Conservation (phyloP, 2,888 invertebrate species). For the Lapara coniferarum region DNA sequence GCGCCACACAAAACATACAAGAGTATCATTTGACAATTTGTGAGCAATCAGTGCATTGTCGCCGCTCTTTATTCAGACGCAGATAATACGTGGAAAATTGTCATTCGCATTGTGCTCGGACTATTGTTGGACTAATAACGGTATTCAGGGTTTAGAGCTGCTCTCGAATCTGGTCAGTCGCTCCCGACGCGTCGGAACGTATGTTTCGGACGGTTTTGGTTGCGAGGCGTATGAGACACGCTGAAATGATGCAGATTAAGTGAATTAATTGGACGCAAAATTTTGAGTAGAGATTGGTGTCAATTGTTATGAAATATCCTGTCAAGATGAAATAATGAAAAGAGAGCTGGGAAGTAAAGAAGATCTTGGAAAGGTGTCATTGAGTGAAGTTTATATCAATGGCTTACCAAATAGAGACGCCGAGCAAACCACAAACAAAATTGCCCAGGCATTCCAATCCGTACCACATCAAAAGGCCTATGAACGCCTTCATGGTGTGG, state of each 20-base stretch:
- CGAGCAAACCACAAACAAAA: slow-evolving; percentile 58
- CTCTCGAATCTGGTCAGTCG: slow-evolving; percentile 70
- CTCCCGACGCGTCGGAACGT: slow-evolving; percentile 56
- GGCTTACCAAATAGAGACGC: slow-evolving; percentile 66
- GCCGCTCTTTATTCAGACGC: slow-evolving; percentile 82
- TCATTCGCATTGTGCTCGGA: slow-evolving; percentile 72
- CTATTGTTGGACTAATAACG: slow-evolving; percentile 81
- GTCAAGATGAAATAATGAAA: not conserved
- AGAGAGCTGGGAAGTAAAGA: not conserved
- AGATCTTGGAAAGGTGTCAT: not conserved
- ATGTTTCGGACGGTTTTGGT: slow-evolving; percentile 34
- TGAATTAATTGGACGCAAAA: not conserved
- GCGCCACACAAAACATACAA: slow-evolving; percentile 79
- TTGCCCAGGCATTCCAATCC: slow-evolving; percentile 82
- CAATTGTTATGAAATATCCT: not conserved
- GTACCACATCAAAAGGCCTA: slow-evolving; percentile 95
- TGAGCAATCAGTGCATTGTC: slow-evolving; percentile 83
- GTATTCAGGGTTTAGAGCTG: slow-evolving; percentile 69
- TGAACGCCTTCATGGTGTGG: slow-evolving; percentile 99
- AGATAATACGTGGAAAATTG: slow-evolving; percentile 83
- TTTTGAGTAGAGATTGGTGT: not conserved
- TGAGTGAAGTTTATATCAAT: slow-evolving; percentile 48
- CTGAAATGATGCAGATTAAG: not conserved
- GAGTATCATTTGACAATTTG: slow-evolving; percentile 84
- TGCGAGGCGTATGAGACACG: not conserved